A percentile compares a stretch with the other conserved stretches of the same genome.
phyloP scores from a whole-genome alignment of 23 tunicate genomes.

The Trididemnum clinides region DNA sequence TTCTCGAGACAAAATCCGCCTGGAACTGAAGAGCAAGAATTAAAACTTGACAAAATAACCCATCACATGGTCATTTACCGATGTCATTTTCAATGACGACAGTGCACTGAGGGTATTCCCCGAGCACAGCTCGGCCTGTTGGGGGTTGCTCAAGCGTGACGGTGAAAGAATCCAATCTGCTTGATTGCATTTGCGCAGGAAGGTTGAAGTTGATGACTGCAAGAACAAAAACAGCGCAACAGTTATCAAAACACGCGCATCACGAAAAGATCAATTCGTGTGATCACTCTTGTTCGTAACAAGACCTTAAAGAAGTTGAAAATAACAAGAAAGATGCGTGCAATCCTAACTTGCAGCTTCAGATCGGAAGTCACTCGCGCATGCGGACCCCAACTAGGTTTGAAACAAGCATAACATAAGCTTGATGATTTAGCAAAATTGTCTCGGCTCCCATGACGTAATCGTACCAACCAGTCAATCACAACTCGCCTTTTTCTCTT shows the following conservation, averaged over 20 bases:
- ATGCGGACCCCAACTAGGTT: no score
- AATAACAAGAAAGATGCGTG: no score
- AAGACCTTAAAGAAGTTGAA: no score
- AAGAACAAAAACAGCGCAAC: neutral
- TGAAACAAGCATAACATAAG: no score
- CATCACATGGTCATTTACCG: conserved; percentile 27
- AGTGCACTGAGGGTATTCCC: conserved; percentile 62
- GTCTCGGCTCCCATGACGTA: no score
- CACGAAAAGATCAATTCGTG: no score
- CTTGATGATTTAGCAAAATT: no score
- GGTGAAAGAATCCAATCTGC: conserved; percentile 47
- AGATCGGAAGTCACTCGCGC: no score
- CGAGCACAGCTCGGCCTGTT: conserved; percentile 73
- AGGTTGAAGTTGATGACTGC: conserved; percentile 50
- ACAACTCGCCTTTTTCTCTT: conserved; percentile 51
- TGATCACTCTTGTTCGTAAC: no score
- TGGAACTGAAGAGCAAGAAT: conserved; percentile 57
- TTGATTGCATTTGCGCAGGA: conserved; percentile 53
- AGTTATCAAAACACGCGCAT: no score
- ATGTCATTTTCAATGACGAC: conserved; percentile 78
- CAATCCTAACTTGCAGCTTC: no score
- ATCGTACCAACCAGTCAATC: no score
- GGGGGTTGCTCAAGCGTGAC: conserved; percentile 83
- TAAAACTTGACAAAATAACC: neutral
- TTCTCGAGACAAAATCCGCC: conserved; percentile 62